Evolutionary conservation across 2,113 vertebrate species (phyloP).

Genomic region (Apistogramma diplotaenia): DNA sequence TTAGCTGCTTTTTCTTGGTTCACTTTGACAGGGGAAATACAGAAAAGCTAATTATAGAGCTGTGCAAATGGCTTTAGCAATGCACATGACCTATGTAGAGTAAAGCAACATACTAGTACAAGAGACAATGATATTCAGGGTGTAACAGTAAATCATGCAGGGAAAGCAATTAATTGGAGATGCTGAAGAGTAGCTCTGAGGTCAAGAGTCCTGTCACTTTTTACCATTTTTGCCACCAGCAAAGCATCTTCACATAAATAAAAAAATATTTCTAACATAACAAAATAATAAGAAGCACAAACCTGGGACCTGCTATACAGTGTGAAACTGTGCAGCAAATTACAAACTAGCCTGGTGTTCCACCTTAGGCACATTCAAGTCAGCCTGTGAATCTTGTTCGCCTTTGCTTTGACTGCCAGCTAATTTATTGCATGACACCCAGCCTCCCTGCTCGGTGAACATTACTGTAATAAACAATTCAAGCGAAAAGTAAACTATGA

Average conservation of each 20-base stretch:
- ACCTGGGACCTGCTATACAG: background rate
- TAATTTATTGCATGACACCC: constrained; percentile 19
- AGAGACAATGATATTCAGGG: background rate
- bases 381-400: background rate
- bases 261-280: background rate
- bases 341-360: background rate
- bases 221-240: constrained; percentile 10
- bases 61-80: constrained; percentile 21
- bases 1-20: constrained; percentile 15
- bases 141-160: constrained; percentile 16
- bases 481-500: constrained; percentile 24
- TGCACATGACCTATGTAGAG: constrained; percentile 1
- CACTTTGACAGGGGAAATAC: constrained; percentile 1
- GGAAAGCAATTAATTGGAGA: constrained; percentile 26
- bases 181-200: constrained; percentile 2
- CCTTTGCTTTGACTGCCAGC: constrained; percentile 4
- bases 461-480: constrained; percentile 15
- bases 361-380: background rate
- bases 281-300: background rate
- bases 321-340: background rate
- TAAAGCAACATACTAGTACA: constrained; percentile 18
- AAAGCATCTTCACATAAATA: constrained; percentile 1
- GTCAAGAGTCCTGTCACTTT: background rate
- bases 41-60: constrained; percentile 25
- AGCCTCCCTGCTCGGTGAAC: background rate